phyloP scores from a whole-genome alignment of 2,888 invertebrate genomes.

The Salpingus planirostris region DNA sequence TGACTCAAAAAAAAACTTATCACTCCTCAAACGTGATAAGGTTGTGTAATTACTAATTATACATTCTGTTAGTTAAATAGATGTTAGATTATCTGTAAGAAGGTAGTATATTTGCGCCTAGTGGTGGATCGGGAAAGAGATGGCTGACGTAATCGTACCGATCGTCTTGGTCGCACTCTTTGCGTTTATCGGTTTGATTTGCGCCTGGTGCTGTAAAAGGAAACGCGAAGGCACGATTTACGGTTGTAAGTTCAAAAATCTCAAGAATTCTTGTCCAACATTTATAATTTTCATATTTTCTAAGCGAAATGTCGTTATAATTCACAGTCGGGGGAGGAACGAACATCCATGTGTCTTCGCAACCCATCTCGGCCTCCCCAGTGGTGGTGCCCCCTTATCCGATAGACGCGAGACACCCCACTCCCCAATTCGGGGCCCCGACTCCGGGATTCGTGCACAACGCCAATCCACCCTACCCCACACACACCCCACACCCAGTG shows the following conservation, averaged over 20 bases:
- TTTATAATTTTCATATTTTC: no score
- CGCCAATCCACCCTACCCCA: constrained; percentile 14
- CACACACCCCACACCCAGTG: constrained; percentile 14
- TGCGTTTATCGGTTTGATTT: constrained; percentile 27
- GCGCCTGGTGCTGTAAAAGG: constrained; percentile 30
- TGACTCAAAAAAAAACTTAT: no score
- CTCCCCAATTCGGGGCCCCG: constrained; percentile 14
- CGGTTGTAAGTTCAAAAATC: constrained; percentile 23
- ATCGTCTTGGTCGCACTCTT: constrained; percentile 24
- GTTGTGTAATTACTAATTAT: no score
- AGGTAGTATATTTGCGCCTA: no score
- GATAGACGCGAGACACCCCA: constrained; percentile 14
- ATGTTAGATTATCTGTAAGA: no score
- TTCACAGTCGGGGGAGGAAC: no score
- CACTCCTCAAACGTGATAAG: no score
- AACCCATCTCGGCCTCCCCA: constrained; percentile 16
- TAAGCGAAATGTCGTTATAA: no score
- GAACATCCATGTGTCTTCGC: constrained; percentile 15
- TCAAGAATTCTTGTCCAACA: no score
- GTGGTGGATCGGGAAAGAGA: no score
- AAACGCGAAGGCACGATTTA: constrained; percentile 29
- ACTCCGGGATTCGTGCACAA: constrained; percentile 10
- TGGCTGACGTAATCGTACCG: no score
- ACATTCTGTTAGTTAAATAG: no score
- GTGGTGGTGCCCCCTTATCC: constrained; percentile 19